Conservation (phyloP, 2,797 vertebrate genomes). For the Tamandua tetradactyla region DNA sequence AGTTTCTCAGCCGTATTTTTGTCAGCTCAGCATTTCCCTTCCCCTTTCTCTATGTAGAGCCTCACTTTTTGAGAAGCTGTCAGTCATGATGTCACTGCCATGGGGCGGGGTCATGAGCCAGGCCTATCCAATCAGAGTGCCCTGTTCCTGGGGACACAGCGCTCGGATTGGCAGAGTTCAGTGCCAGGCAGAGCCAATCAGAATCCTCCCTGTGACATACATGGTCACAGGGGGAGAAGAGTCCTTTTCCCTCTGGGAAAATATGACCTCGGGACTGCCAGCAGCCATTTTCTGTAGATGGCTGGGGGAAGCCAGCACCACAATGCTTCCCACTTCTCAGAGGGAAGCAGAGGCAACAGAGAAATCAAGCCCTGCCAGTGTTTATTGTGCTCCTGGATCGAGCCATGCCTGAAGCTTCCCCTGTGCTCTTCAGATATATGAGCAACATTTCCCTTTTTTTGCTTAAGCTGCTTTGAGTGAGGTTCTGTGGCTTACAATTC, state of each 20-base stretch:
- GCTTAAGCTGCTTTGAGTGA: not conserved
- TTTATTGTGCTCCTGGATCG: not conserved
- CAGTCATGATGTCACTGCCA: no score
- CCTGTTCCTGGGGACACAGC: no score
- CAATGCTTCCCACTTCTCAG: not conserved
- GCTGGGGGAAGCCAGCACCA: not conserved
- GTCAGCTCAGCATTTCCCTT: no score
- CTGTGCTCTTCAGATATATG: not conserved
- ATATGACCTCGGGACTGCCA: not conserved
- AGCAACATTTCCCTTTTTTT: not conserved
- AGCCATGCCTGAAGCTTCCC: not conserved
- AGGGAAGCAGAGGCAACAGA: not conserved
- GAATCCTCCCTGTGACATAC: not conserved
- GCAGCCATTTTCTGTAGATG: not conserved
- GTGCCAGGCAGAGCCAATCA: no score
- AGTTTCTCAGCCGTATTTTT: no score
- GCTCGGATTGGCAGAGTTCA: no score
- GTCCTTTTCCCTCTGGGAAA: not conserved
- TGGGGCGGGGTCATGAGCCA: no score
- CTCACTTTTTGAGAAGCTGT: no score
- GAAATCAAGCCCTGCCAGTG: not conserved
- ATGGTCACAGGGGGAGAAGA: not conserved
- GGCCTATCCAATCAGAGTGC: no score
- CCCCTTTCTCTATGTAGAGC: no score
- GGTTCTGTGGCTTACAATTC: not conserved